These are phyloP conservation scores for Campodea augens DNA, from an alignment of 1,140 invertebrate species.

Conservation along the genomic window DNA sequence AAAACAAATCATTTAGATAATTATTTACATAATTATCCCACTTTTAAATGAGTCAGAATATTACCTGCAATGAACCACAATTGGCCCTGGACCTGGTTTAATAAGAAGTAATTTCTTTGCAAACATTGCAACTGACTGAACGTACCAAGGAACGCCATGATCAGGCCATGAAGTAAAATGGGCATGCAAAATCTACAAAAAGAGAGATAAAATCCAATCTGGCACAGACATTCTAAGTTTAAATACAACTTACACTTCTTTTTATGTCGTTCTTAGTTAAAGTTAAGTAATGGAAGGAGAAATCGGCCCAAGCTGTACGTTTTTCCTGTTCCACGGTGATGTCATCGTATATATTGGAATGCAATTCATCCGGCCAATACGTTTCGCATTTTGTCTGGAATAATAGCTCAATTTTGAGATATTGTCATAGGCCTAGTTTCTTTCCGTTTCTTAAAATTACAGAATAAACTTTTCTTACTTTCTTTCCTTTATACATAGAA, in stretches of 20 bases:
- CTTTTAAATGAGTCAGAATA: not conserved
- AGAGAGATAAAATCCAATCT: not conserved
- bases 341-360: not conserved
- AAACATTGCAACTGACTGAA: not conserved
- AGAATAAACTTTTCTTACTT: not conserved
- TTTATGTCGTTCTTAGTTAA: not conserved
- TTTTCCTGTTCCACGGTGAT: constrained; percentile 2
- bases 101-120: not conserved
- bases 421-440: not conserved
- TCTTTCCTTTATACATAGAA: not conserved
- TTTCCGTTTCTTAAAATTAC: not conserved
- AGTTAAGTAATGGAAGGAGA: constrained; percentile 4
- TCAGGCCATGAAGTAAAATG: constrained; percentile 9
- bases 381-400: constrained; percentile 10
- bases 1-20: not conserved
- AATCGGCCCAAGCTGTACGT: constrained; percentile 1
- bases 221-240: not conserved
- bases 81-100: not conserved
- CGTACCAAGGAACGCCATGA: not conserved
- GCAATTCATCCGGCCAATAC: constrained; percentile 11
- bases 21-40: not conserved
- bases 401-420: not conserved
- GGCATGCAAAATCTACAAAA: constrained; percentile 2
- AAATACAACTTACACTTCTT: not conserved
- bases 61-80: not conserved